Evolutionary conservation across 2,888 invertebrate genomes (phyloP).

Genomic region (Vesta saturnalis): DNA sequence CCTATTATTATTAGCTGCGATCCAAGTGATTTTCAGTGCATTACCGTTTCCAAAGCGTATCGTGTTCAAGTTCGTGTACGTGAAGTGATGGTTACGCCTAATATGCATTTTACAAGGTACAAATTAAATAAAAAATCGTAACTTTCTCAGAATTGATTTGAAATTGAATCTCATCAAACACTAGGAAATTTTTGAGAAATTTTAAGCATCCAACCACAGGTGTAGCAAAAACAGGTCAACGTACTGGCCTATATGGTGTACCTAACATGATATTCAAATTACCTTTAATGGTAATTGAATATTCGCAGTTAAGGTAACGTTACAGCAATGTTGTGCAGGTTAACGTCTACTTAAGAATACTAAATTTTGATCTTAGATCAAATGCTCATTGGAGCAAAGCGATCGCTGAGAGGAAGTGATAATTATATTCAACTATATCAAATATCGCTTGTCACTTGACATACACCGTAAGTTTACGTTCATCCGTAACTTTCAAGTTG

Average conservation of each 20-base stretch:
- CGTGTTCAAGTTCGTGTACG: slow-evolving; percentile 25
- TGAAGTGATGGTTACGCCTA: slow-evolving; percentile 16
- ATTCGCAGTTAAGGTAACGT: slow-evolving; percentile 25
- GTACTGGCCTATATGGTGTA: slow-evolving; percentile 20
- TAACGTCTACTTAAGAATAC: slow-evolving; percentile 4
- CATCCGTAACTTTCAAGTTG: not conserved
- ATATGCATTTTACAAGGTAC: slow-evolving; percentile 14
- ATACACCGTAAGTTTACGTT: not conserved
- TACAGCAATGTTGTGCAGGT: slow-evolving; percentile 12
- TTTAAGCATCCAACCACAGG: not conserved
- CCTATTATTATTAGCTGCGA: slow-evolving; percentile 33
- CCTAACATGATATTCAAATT: slow-evolving; percentile 23
- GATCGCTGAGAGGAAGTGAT: not conserved
- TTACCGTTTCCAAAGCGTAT: slow-evolving; percentile 35
- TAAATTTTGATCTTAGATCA: slow-evolving; percentile 5
- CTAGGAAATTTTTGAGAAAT: slow-evolving; percentile 18
- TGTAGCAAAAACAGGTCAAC: slow-evolving; percentile 25
- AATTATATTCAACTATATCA: not conserved
- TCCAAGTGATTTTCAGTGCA: slow-evolving; percentile 35
- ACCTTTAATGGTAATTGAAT: slow-evolving; percentile 23
- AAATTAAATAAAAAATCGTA: slow-evolving; percentile 12
- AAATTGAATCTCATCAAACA: slow-evolving; percentile 14
- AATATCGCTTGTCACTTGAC: slow-evolving; percentile 5
- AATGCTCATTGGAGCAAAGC: not conserved
- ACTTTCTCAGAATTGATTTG: slow-evolving; percentile 18